Base-by-base conservation (phyloP, 2,113 vertebrate species). In the Callipepla californica region DNA sequence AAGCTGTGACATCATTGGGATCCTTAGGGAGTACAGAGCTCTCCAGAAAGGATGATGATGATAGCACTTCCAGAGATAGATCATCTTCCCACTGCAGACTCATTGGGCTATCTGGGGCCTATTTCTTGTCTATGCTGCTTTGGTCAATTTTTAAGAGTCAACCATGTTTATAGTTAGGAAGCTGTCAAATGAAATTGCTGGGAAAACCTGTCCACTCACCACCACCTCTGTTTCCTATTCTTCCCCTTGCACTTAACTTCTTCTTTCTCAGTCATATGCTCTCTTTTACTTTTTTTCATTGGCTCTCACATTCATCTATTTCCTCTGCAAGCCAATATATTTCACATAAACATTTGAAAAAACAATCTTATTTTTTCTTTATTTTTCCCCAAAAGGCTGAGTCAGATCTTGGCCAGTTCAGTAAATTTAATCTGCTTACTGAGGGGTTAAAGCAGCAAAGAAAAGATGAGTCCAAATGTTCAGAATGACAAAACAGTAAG, bases 361-460 rank as follows among this genome's bases (percentile, higher is more conserved):
- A 68, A 47, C 1, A 1, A 34, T 9, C 2, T 11, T 40, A 13
- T 40, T 28, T 2, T 38, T 36, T n/a, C 8, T 10, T 25, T 36
- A 36, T 13, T 26, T 34, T 16, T 3, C 4, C 1, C 2, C 10
- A 44, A 32, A 17, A 69, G 32, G 2, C 26, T 76, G 19, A 76
- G 13, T 62, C 19, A 55, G 10, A 48, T 34, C 42, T 76, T 69
- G 19, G 3, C 30, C 20, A 3, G 2, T 16, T 62, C 20, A 13
- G 4, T 30, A 47, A 55, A 7, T 3, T 82, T 55, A 16, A 21
- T 40, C 26, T 75, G 14, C 7, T 68, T 62, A 14, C 26, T 34
- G 23, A 76, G 16, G n/a, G 19, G 9, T 47, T 62, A 47, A 68
- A 62, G 34, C 38, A 63, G 20, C 6, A 48, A 6, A 9, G 17